These are phyloP conservation scores for Phytoseiulus persimilis DNA, from an alignment of 2,888 invertebrate genomes.

Conservation along the genomic window DNA sequence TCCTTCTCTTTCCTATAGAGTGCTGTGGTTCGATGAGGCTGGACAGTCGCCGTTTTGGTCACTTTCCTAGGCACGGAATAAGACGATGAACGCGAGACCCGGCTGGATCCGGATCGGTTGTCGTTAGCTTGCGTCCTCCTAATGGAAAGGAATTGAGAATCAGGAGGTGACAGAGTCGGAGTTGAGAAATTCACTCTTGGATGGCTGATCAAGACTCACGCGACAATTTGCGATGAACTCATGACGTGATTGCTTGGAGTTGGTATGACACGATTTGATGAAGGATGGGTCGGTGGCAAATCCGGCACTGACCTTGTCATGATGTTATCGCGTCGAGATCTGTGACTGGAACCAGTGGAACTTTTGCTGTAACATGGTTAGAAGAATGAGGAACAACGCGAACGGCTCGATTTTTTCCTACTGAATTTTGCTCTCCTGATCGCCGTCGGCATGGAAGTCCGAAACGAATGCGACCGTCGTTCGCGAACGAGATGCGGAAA, in stretches of 20 bases:
- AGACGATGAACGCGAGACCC: slow-evolving; percentile 23
- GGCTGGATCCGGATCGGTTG: slow-evolving; percentile 12
- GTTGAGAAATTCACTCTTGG: background rate
- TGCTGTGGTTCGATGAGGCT: slow-evolving; percentile 19
- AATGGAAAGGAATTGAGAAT: background rate
- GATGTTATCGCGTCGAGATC: slow-evolving; percentile 24
- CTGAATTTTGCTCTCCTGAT: too few species aligned
- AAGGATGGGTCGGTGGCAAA: slow-evolving; percentile 31
- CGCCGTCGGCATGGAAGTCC: too few species aligned
- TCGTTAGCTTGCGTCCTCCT: slow-evolving; percentile 23
- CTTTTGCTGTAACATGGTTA: background rate
- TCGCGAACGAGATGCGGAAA: too few species aligned
- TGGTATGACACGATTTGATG: slow-evolving; percentile 7
- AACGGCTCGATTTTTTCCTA: background rate
- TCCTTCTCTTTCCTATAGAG: slow-evolving; percentile 27
- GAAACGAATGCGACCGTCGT: too few species aligned
- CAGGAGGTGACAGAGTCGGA: background rate
- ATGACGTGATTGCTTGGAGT: slow-evolving; percentile 33
- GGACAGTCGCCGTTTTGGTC: slow-evolving; percentile 21
- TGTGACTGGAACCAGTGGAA: slow-evolving; percentile 12
- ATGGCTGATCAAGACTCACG: background rate
- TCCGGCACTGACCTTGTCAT: slow-evolving; percentile 37
- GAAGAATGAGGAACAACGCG: background rate
- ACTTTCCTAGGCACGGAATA: slow-evolving; percentile 16
- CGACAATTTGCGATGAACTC: background rate